Evolutionary conservation across 2,888 invertebrate species (phyloP), one percentile per base, ranked within the genome.

Genomic region (Clistopyga incitator): DNA sequence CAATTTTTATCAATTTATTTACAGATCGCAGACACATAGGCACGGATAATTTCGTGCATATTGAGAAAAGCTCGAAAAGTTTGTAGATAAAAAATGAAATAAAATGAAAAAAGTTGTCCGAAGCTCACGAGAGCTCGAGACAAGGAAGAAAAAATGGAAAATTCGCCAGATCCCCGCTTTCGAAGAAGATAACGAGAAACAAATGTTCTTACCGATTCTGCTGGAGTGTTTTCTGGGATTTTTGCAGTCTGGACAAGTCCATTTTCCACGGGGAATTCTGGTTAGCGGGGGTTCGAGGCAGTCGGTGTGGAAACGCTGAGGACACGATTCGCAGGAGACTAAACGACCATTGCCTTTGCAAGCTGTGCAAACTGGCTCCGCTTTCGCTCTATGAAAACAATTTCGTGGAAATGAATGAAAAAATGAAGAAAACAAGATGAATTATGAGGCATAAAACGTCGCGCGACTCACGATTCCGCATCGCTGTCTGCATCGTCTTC

Each of bases 321-420:
- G 92, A 93, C 97, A 97, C 20, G 93, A 92, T 71, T 94, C 94
- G 90, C 97, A 97, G 29, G 93, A 94, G 11, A 95, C 94, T 67
- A 97, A 94, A 76, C 95, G 94, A 1, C 97, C 97, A 80, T 95
- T 96, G 86, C 94, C 95, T 80, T 95, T 95, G 93, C 97, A 97
- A 29, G 93, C 90, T 11, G 94, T 94, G 92, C 97, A 97, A 85
- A 95, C 90, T 18, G 94, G 94, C 3, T 88, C 82, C 84, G 88
- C 81, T 77, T 88, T 89, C 20, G 87, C 79, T 23, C 90, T 90
- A 45, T 1, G 47, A 1, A 25, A 10, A 18, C 29, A 47, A 6
- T 50, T 29, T 61, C n/a, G 45, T 47, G 11, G 6, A 18, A 50
- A 50, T 4, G 56, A 61, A 42, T 65, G n/a, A 81, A 67, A 45